phyloP scores from a whole-genome alignment of 1,140 invertebrate species.

The Heliconius hewitsoni region DNA sequence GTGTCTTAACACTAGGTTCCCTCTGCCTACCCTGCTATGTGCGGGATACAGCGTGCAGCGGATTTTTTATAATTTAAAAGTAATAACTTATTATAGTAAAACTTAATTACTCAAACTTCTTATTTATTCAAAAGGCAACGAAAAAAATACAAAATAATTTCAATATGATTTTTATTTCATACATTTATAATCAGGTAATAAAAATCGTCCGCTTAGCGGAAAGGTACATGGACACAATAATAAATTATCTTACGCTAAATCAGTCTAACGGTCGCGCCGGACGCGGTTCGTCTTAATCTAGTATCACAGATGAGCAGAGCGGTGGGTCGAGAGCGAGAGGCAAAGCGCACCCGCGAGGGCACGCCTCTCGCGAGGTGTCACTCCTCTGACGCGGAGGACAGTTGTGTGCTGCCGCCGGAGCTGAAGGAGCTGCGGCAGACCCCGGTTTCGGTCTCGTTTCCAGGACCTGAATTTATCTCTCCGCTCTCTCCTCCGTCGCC shows the following conservation, averaged over 20 bases:
- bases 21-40: no score
- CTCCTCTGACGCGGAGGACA: slow-evolving; percentile 75
- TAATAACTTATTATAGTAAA: background rate
- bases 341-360: slow-evolving; percentile 57
- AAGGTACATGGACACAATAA: slow-evolving; percentile 78
- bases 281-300: slow-evolving; percentile 72
- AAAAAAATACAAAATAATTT: slow-evolving; percentile 56
- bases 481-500: slow-evolving; percentile 55
- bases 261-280: slow-evolving; percentile 78
- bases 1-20: no score
- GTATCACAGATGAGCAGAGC: slow-evolving; percentile 80
- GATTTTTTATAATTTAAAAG: no score
- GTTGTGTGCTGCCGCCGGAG: slow-evolving; percentile 75
- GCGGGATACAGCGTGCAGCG: no score
- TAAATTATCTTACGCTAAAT: slow-evolving; percentile 80
- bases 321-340: slow-evolving; percentile 72
- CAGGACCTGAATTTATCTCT: slow-evolving; percentile 81
- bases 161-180: slow-evolving; percentile 67
- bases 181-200: slow-evolving; percentile 51
- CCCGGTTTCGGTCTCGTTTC: slow-evolving; percentile 54
- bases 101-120: background rate
- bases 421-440: slow-evolving; percentile 70
- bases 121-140: background rate
- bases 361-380: slow-evolving; percentile 58
- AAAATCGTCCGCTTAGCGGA: slow-evolving; percentile 75